Conservation (phyloP, 1,140 invertebrate genomes). For the Spodoptera frugiperda region DNA sequence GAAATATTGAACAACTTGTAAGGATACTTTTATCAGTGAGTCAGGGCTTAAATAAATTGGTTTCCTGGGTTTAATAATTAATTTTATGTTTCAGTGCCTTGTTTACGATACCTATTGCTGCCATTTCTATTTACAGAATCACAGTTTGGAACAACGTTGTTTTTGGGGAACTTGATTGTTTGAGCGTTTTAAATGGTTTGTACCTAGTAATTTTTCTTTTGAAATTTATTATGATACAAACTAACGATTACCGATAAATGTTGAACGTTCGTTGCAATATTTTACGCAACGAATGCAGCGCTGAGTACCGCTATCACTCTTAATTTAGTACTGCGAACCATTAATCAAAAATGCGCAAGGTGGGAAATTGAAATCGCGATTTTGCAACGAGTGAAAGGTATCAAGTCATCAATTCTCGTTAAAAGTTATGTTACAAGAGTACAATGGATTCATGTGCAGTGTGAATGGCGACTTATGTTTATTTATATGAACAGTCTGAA, state of each 20-base stretch:
- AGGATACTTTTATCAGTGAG: constrained; percentile 43
- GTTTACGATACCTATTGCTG: background rate
- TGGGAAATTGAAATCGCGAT: constrained; percentile 38
- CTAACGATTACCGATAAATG: constrained; percentile 3
- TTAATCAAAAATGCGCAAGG: constrained; percentile 40
- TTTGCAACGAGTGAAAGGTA: constrained; percentile 31
- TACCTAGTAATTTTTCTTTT: background rate
- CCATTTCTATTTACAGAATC: constrained; percentile 3
- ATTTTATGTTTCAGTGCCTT: constrained; percentile 19
- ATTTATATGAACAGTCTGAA: constrained; percentile 8
- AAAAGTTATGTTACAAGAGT: constrained; percentile 19
- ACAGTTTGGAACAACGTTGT: background rate
- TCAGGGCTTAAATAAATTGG: constrained; percentile 29
- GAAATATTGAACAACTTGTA: constrained; percentile 43
- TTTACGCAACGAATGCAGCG: constrained; percentile 23
- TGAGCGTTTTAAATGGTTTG: too few relatives aligned
- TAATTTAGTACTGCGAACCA: constrained; percentile 35
- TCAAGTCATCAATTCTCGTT: constrained; percentile 27
- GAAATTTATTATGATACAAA: background rate
- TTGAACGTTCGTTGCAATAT: constrained; percentile 24
- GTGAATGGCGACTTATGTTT: constrained; percentile 3
- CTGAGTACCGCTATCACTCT: constrained; percentile 41
- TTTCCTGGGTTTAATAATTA: constrained; percentile 36
- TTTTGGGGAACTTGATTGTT: background rate
- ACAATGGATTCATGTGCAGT: background rate